phyloP scores from a whole-genome alignment of 2,888 invertebrate genomes.

The Troides oblongomaculatus region DNA sequence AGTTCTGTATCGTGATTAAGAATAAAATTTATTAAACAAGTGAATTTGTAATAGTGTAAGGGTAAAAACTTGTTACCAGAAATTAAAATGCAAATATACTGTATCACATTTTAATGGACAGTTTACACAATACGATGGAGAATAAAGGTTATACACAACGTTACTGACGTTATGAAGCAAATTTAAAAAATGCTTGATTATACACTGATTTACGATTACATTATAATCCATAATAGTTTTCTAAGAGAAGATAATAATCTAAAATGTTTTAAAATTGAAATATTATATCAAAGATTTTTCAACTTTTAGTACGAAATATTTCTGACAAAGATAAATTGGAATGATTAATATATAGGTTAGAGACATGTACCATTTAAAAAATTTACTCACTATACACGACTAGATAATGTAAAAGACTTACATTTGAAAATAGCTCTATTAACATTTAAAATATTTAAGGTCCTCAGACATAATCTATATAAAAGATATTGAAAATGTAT shows the following conservation, averaged over 20 bases:
- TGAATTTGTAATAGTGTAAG: not conserved
- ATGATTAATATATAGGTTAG: constrained; percentile 66
- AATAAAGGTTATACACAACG: constrained; percentile 16
- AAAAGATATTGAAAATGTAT: constrained; percentile 21
- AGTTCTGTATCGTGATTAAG: too few species aligned
- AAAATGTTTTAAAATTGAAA: constrained; percentile 31
- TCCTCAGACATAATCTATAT: constrained; percentile 13
- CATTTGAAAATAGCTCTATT: constrained; percentile 38
- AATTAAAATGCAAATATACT: constrained; percentile 30
- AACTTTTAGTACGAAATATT: constrained; percentile 26
- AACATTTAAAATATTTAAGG: constrained; percentile 26
- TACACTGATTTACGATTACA: not conserved
- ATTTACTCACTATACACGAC: constrained; percentile 49
- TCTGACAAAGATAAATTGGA: constrained; percentile 58
- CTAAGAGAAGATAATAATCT: constrained; percentile 17
- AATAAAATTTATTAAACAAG: too few species aligned
- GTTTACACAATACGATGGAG: constrained; percentile 22
- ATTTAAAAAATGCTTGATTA: constrained; percentile 10
- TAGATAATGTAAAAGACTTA: constrained; percentile 48
- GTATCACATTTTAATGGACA: constrained; percentile 78
- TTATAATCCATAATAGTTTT: constrained; percentile 7
- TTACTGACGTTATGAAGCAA: constrained; percentile 19
- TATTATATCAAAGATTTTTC: constrained; percentile 36
- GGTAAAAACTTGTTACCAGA: not conserved
- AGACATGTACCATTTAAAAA: constrained; percentile 59